Evolutionary conservation across 2,113 vertebrate genomes (phyloP).

Genomic region (Pseudorectes ferrugineus): DNA sequence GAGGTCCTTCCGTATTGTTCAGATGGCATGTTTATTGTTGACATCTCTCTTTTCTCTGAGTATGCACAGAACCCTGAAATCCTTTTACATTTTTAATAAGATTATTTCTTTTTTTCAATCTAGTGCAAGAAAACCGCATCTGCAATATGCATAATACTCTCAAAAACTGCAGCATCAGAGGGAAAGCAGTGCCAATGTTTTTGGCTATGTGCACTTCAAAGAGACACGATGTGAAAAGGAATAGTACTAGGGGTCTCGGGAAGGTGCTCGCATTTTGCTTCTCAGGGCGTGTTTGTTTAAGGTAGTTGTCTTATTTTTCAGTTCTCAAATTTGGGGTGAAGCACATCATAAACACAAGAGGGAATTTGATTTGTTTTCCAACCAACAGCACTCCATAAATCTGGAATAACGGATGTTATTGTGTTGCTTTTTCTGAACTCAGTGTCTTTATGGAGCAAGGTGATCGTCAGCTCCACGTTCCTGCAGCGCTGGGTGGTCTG

Average conservation of each 20-base stretch:
- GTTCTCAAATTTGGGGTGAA: neutral
- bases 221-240: neutral
- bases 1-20: constrained; percentile 62
- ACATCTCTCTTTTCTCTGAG: constrained; percentile 63
- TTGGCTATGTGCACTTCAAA: constrained; percentile 45
- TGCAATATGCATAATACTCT: constrained; percentile 58
- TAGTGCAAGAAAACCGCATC: constrained; percentile 46
- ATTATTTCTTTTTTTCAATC: constrained; percentile 58
- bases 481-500: neutral
- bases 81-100: constrained; percentile 74
- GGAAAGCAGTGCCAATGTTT: constrained; percentile 18
- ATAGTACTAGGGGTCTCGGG: neutral
- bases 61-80: constrained; percentile 65
- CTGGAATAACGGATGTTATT: neutral
- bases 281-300: neutral
- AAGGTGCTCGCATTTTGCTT: constrained; percentile 10
- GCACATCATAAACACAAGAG: neutral
- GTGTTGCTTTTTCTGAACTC: neutral
- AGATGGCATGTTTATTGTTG: constrained; percentile 68
- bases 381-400: accelerated
- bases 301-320: neutral
- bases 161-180: constrained; percentile 54
- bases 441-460: neutral
- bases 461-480: neutral
- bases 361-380: neutral